Evolutionary conservation across 2,888 invertebrate genomes (phyloP).

Genomic region (Cenopis cana): DNA sequence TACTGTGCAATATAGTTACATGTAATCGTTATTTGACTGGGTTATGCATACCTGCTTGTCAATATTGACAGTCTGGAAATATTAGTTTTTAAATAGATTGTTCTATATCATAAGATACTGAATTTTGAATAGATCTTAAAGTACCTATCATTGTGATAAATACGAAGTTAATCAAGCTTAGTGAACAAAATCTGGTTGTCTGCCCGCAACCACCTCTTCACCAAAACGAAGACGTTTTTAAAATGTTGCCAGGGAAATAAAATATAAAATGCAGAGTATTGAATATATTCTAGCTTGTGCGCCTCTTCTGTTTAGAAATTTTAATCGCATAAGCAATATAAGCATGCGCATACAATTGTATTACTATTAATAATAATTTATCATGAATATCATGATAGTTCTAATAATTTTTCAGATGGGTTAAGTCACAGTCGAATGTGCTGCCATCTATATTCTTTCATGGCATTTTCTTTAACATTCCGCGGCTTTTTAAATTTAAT

Average conservation of each 20-base stretch:
- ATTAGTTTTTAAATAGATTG: constrained; percentile 50
- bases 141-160: constrained; percentile 57
- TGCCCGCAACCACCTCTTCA: constrained; percentile 31
- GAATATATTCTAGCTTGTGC: too few species aligned
- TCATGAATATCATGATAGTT: too few species aligned
- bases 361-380: too few species aligned
- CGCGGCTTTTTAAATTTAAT: too few species aligned
- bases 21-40: constrained; percentile 58
- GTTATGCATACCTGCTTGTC: constrained; percentile 79
- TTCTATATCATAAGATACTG: constrained; percentile 46
- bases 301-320: too few species aligned
- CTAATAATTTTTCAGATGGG: too few species aligned
- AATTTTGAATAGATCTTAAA: constrained; percentile 47
- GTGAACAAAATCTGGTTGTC: constrained; percentile 28
- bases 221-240: constrained; percentile 40
- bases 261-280: constrained; percentile 3
- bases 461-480: too few species aligned
- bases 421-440: too few species aligned
- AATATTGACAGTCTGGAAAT: constrained; percentile 67
- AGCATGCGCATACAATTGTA: too few species aligned
- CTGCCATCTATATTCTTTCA: too few species aligned
- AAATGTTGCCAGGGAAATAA: constrained; percentile 27
- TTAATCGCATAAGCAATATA: too few species aligned
- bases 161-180: constrained; percentile 30
- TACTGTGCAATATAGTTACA: constrained; percentile 37